Conservation (phyloP, 2,113 vertebrate species). For the Corythornis vintsioides region DNA sequence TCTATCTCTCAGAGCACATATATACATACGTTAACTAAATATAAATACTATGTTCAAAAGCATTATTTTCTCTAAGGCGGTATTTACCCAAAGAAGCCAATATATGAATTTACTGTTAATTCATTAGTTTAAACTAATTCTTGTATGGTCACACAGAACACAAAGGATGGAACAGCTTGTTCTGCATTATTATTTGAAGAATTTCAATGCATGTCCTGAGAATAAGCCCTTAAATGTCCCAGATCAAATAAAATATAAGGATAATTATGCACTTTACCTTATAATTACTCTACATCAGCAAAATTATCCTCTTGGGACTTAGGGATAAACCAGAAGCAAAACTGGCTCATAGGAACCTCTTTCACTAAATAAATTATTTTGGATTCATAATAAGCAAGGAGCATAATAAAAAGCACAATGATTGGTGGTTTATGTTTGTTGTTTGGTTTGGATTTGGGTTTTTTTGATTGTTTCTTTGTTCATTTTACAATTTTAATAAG, state of each 20-base stretch:
- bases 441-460: not conserved
- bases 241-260: constrained; percentile 8
- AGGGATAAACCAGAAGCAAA: not conserved
- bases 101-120: not conserved
- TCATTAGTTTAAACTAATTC: not conserved
- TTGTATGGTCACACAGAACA: not conserved
- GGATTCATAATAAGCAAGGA: not conserved
- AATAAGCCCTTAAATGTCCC: constrained; percentile 1
- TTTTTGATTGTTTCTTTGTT: not conserved
- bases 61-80: not conserved
- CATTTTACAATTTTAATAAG: not conserved
- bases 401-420: not conserved
- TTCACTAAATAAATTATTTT: not conserved
- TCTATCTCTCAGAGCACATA: not conserved
- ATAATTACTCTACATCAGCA: not conserved
- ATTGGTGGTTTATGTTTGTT: not conserved
- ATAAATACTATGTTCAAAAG: too few relatives aligned
- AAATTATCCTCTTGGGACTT: constrained; percentile 26
- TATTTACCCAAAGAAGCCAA: not conserved
- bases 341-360: not conserved
- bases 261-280: not conserved
- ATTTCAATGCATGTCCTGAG: not conserved
- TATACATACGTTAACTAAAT: not conserved
- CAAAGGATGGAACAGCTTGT: not conserved
- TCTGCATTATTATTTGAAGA: not conserved